Conservation (phyloP, 2,113 vertebrate genomes). For the Bufo gargarizans region DNA sequence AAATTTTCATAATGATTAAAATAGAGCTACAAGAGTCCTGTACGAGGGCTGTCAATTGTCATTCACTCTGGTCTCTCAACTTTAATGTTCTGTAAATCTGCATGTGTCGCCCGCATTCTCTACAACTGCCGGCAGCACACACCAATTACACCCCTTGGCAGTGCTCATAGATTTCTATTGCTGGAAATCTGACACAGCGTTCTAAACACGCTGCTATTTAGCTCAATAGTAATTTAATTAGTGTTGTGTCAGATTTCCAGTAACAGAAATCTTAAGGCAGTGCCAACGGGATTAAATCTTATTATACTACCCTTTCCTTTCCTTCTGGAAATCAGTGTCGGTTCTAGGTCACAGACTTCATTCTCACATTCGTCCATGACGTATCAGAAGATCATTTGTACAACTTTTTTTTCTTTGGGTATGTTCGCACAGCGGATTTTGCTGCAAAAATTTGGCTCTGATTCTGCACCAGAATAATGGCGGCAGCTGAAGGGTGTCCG, state of each 20-base stretch:
- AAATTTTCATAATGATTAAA: no score
- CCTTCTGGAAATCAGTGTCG: not conserved
- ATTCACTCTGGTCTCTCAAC: no score
- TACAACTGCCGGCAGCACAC: not conserved
- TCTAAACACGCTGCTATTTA: not conserved
- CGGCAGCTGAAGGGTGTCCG: no score
- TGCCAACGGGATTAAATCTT: not conserved
- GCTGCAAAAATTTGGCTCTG: no score
- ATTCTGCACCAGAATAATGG: no score
- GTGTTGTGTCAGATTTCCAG: not conserved
- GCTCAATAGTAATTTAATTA: conserved; percentile 1
- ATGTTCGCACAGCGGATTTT: no score
- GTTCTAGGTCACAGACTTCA: not conserved
- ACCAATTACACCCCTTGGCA: not conserved
- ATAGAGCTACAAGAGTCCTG: no score
- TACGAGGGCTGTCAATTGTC: no score
- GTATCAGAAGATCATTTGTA: no score
- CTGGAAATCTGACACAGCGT: not conserved
- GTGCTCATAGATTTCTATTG: not conserved
- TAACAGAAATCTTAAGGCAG: not conserved
- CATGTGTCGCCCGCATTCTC: not conserved
- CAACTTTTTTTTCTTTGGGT: no score
- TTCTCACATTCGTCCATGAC: no score
- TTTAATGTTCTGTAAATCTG: not conserved
- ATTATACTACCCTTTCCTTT: not conserved